Conservation (phyloP, 2,797 vertebrate genomes). For the Phalloptychus januarius region DNA sequence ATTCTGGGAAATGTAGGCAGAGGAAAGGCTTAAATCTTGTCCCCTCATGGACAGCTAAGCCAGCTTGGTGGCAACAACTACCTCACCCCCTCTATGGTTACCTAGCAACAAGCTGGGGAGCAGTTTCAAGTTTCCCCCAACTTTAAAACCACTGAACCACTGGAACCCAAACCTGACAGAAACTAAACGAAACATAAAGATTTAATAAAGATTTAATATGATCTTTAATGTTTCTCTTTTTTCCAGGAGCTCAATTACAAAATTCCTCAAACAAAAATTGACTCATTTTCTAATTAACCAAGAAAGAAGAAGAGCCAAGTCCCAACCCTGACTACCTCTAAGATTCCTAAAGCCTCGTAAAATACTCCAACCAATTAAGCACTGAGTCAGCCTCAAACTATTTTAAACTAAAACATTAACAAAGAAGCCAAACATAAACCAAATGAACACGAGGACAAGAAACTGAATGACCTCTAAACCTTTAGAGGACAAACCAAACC, state of each 20-base stretch:
- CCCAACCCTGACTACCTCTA: background rate
- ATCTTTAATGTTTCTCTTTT: background rate
- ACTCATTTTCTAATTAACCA: background rate
- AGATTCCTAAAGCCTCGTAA: background rate
- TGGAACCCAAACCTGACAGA: background rate
- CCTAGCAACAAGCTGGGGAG: too few relatives aligned
- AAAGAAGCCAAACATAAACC: background rate
- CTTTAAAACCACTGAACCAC: background rate
- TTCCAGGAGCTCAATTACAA: background rate
- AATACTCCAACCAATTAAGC: background rate
- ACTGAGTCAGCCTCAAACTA: background rate
- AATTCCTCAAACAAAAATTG: background rate
- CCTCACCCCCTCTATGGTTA: too few relatives aligned
- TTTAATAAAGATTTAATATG: background rate
- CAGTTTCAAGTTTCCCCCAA: background rate
- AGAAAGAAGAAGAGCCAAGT: background rate
- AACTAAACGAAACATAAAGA: background rate
- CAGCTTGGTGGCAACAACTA: too few relatives aligned
- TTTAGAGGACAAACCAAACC: background rate
- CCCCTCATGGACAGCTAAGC: too few relatives aligned
- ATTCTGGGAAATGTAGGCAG: too few relatives aligned
- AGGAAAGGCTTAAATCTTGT: too few relatives aligned
- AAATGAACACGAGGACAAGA: background rate
- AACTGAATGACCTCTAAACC: background rate
- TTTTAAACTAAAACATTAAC: background rate